Conservation (phyloP, 2,797 vertebrate species). For the Myiotriccus ornatus region DNA sequence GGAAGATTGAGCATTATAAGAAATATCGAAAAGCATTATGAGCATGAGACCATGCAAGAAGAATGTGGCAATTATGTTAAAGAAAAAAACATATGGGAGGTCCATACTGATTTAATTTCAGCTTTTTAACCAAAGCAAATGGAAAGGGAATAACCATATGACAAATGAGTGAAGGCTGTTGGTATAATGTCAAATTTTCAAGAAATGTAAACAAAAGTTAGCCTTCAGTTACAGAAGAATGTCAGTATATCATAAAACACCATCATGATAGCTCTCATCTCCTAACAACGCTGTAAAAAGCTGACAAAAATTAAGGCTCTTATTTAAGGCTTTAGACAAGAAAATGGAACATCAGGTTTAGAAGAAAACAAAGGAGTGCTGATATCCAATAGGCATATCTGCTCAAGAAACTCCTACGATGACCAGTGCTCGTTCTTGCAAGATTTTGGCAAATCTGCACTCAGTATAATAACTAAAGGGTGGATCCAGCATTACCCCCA, state of each 20-base stretch:
- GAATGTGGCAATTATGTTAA: background rate
- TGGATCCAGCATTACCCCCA: background rate
- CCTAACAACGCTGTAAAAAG: background rate
- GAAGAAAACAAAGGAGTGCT: background rate
- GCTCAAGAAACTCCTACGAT: rapidly evolving
- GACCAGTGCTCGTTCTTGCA: background rate
- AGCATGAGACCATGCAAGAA: background rate
- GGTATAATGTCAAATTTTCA: background rate
- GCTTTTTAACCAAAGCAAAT: background rate
- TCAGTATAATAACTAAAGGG: background rate
- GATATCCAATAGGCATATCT: background rate
- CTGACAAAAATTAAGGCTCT: background rate
- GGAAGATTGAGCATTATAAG: background rate
- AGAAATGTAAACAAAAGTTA: constrained; percentile 24
- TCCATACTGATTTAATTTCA: constrained; percentile 26
- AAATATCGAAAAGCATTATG: background rate
- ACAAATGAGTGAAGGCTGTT: constrained; percentile 24
- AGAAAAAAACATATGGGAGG: background rate
- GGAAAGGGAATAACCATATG: background rate
- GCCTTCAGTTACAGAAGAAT: background rate
- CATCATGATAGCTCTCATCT: background rate
- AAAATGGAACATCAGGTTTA: background rate
- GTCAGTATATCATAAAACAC: background rate
- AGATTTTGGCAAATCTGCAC: background rate
- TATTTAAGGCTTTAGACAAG: background rate